phyloP scores from a whole-genome alignment of 2,113 vertebrate species.

The Nestor notabilis region DNA sequence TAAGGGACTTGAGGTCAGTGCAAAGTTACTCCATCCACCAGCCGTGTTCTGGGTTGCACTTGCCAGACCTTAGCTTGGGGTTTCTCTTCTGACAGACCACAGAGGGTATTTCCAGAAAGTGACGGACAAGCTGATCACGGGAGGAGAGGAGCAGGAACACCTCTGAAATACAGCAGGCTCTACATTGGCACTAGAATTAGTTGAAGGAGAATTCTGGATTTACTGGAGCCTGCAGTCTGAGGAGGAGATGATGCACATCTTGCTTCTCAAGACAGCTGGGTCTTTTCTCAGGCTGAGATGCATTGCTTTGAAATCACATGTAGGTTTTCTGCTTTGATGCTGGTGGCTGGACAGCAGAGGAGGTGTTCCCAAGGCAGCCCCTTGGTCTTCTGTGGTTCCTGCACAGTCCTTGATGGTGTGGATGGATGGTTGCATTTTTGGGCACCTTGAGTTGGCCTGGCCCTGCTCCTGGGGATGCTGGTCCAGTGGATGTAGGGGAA shows the following conservation, averaged over 20 bases:
- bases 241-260: background rate
- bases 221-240: background rate
- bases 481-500: background rate
- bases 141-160: background rate
- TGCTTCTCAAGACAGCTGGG: background rate
- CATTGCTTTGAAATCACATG: accelerated
- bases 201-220: background rate
- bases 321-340: background rate
- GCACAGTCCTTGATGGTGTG: background rate
- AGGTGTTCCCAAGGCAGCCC: background rate
- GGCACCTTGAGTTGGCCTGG: background rate
- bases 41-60: background rate
- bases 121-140: background rate
- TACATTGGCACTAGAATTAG: background rate
- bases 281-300: background rate
- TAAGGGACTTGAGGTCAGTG: background rate
- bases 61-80: background rate
- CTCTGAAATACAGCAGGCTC: background rate
- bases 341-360: background rate
- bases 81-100: background rate
- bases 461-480: background rate
- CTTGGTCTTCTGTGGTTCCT: background rate
- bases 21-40: background rate
- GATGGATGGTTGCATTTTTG: background rate
- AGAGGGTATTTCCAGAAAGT: background rate